Base-by-base conservation (phyloP, 2,113 vertebrate species). In the Thamnophis sirtalis region DNA sequence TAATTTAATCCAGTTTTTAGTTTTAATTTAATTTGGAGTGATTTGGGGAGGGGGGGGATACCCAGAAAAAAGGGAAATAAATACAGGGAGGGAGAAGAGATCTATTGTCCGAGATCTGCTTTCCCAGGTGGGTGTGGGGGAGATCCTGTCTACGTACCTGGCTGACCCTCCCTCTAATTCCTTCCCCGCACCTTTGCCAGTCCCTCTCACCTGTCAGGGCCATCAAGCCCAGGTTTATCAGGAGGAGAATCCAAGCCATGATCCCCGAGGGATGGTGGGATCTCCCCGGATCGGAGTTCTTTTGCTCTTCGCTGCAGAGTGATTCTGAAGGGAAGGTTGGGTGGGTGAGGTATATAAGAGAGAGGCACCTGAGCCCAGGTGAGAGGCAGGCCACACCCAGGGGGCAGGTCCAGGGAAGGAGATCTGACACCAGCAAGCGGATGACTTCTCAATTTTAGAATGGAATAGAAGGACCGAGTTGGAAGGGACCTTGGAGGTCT, bases 41-140 rank as follows among this genome's bases (percentile, higher is more conserved):
- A 43, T 3, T 3, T 3, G 3, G 43, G 3, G 3, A 43, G 3
- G 3, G 0, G 3, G 22, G 56, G 22, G 24, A 63, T 63, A 1
- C 10, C 10, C 60, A 68, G 10, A 13, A n/a, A 4, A 58, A 58
- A 3, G 3, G 24, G 9, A 24, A 24, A 9, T 19, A 56, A 56
- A 8, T 8, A 56, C 22, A 68, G 11, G 28, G 15, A 33, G n/a
- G n/a, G n/a, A 73, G 68, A 38, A 38, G n/a, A 17, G 33, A 43
- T 80, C 6, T 21, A 9, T 9, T 43, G 33, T 21, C 33, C n/a
- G 15, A 33, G 17, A 80, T 80, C 68, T 80, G 17, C 6, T 38
- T 19, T 19, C 68, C 68, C 63, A 5, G 63, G 11, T 60, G 9
- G 0, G 24, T 26, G 56, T 9, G 56, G 17, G 17, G 6, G 73